Conservation (phyloP, 1,140 invertebrate genomes). For the Zaprionus nigranus region DNA sequence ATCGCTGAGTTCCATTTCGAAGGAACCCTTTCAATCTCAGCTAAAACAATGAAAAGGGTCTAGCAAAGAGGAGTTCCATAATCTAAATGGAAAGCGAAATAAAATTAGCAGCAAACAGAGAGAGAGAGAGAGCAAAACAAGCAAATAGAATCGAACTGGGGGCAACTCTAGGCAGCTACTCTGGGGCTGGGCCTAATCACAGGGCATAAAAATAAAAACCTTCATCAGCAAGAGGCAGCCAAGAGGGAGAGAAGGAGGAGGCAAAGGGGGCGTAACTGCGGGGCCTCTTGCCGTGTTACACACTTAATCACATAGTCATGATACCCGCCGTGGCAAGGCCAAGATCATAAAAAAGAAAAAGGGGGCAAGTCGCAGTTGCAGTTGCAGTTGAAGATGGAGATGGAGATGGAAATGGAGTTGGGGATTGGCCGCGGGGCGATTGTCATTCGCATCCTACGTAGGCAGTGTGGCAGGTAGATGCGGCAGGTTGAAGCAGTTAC, state of each 20-base stretch:
- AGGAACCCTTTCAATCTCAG: neutral
- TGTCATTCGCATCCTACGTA: conserved; percentile 27
- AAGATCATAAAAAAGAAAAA: conserved; percentile 34
- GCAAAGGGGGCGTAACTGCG: conserved; percentile 10
- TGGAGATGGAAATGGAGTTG: neutral
- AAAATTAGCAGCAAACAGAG: neutral
- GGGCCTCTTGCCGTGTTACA: conserved; percentile 38
- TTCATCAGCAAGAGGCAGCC: conserved; percentile 2
- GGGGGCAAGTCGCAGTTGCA: conserved; percentile 20
- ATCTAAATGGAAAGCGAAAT: conserved; percentile 7
- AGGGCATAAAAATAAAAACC: conserved; percentile 29
- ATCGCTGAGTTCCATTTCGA: neutral
- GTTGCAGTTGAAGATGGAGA: neutral
- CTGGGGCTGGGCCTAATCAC: neutral
- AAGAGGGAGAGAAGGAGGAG: neutral
- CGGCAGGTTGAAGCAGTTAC: conserved; percentile 2
- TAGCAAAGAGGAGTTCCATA: neutral
- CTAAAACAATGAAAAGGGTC: neutral
- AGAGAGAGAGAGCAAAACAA: neutral
- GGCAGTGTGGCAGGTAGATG: conserved; percentile 1
- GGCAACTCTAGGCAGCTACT: neutral
- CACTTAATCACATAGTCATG: conserved; percentile 53
- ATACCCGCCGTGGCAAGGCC: conserved; percentile 46
- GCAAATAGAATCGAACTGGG: conserved; percentile 2
- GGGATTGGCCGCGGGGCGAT: conserved; percentile 16